Evolutionary conservation across 2,888 invertebrate genomes (phyloP), one percentile per base, ranked within the genome.

Genomic region (Linnaemya vulpina): DNA sequence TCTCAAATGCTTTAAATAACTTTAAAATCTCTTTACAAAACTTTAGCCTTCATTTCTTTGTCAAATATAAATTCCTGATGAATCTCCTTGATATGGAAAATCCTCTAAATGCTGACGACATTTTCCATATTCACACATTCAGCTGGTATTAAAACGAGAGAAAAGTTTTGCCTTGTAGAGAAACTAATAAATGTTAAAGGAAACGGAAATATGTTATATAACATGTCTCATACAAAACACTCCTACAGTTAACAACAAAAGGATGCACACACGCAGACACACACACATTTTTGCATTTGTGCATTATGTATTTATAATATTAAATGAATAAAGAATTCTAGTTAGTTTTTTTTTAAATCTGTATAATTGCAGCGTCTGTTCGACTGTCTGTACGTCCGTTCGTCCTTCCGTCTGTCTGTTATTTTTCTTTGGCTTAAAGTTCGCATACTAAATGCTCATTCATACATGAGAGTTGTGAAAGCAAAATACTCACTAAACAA

Each of bases 381-480:
- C 7, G 10, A 51, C 40, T 9, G 25, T 65, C 25, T 30, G 46
- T 25, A 15, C n/a, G 25, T 4, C 17, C 5, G 3, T 74, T 7
- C 5, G 17, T 13, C 40, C 8, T 4, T 40, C 22, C 20, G 43
- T 30, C n/a, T 40, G 17, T 43, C 53, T 13, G 7, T 17, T 25
- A 10, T n/a, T 30, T 15, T 51, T 30, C 11, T 73, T 74, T 74
- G 40, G 51, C 60, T 74, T 53, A 51, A 51, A 40, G 30, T 76
- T 58, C 67, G 51, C 73, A 65, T 65, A 73, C 65, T 77, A 67
- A 83, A 83, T 83, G 82, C 58, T 73, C 77, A 73, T 73, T 77
- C 71, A 77, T 65, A 77, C 49, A 60, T 71, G 49, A 71, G 30
- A 76, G 30, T 71, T 76, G 58, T 65, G 63, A 70, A 76, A 82